Evolutionary conservation across 2,113 vertebrate species (phyloP).

Genomic region (Cathartes aura): DNA sequence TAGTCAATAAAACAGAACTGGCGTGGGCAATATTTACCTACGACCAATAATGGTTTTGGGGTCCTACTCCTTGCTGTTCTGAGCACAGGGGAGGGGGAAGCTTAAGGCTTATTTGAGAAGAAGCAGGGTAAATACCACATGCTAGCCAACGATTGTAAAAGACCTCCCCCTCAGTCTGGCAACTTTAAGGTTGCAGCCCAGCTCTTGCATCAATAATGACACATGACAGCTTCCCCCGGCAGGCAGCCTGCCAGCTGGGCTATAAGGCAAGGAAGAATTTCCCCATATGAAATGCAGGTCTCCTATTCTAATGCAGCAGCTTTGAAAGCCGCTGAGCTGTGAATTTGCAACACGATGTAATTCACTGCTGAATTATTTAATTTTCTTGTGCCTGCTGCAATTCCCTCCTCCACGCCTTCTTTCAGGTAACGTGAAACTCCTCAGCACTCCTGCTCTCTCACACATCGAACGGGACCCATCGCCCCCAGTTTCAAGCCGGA

Average conservation of each 20-base stretch:
- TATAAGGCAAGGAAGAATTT: neutral
- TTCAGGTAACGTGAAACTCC: rapidly evolving
- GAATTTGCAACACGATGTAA: rapidly evolving
- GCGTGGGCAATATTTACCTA: neutral
- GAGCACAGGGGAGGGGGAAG: neutral
- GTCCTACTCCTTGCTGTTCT: neutral
- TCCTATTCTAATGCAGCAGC: neutral
- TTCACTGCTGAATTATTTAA: neutral
- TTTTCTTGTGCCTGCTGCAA: neutral
- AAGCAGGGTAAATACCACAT: neutral
- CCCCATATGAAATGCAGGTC: rapidly evolving
- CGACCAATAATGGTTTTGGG: rapidly evolving
- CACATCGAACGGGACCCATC: rapidly evolving
- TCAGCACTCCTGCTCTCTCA: neutral
- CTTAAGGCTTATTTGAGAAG: neutral
- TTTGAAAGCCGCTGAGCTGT: neutral
- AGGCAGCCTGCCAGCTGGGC: neutral
- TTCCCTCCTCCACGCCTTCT: too few species aligned
- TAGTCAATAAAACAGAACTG: neutral
- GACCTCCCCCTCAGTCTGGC: neutral
- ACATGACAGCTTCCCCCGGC: rapidly evolving
- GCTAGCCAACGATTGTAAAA: too few species aligned
- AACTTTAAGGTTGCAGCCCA: neutral
- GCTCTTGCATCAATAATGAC: neutral
- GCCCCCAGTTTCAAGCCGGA: too few species aligned